phyloP scores from a whole-genome alignment of 2,888 invertebrate genomes.

The Yponomeuta cagnagella region DNA sequence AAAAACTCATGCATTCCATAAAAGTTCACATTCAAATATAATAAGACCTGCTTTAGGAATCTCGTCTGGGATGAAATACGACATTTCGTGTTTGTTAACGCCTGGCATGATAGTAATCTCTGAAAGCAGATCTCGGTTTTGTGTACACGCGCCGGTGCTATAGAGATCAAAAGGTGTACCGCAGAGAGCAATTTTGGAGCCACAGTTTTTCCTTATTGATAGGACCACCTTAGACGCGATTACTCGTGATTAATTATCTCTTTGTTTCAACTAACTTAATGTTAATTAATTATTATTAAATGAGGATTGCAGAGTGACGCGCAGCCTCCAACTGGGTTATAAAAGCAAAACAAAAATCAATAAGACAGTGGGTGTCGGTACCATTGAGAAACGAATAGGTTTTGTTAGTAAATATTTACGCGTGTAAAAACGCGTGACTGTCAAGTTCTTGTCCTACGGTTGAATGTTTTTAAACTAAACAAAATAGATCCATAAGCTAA shows the following conservation, averaged over 20 bases:
- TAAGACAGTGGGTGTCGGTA: not conserved
- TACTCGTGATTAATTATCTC: constrained; percentile 15
- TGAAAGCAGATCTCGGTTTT: constrained; percentile 40
- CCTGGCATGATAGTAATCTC: constrained; percentile 41
- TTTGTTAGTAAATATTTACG: constrained; percentile 1
- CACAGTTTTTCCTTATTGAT: constrained; percentile 31
- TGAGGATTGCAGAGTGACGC: not conserved
- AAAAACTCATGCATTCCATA: constrained; percentile 29
- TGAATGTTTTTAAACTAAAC: not conserved
- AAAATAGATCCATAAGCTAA: not conserved
- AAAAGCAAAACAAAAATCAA: not conserved
- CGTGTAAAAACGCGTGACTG: not conserved
- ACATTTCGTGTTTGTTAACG: constrained; percentile 27
- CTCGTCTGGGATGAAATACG: constrained; percentile 25
- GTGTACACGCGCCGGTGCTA: constrained; percentile 15
- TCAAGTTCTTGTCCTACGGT: not conserved
- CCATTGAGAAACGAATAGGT: not conserved
- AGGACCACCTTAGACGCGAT: constrained; percentile 28
- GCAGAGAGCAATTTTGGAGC: constrained; percentile 36
- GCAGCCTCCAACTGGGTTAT: not conserved
- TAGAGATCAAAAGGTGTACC: constrained; percentile 44
- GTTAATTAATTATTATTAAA: not conserved
- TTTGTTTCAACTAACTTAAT: not conserved
- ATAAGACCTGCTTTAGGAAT: constrained; percentile 32
- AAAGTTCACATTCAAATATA: constrained; percentile 21